Conservation (phyloP, 2,113 vertebrate genomes). For the Cottus gobio region DNA sequence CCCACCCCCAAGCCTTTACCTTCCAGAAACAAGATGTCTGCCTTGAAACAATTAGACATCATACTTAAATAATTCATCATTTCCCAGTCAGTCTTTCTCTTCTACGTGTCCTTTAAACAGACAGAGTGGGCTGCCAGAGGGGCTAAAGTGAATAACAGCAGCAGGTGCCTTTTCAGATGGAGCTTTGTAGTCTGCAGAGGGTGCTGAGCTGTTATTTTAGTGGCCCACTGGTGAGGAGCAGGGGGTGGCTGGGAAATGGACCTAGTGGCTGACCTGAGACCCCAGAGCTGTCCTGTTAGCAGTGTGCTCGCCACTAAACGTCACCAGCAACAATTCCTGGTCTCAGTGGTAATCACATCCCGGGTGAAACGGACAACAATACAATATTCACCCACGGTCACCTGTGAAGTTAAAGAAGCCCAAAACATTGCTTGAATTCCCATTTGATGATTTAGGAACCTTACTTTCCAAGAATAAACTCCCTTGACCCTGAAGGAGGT, state of each 20-base stretch:
- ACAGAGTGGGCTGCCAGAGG: slow-evolving; percentile 81
- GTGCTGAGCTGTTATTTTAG: slow-evolving; percentile 86
- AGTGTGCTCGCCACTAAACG: slow-evolving; percentile 27
- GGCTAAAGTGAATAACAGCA: slow-evolving; percentile 83
- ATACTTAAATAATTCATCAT: slow-evolving; percentile 86
- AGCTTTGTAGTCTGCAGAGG: slow-evolving; percentile 82
- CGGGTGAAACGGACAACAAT: background rate
- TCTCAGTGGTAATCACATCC: slow-evolving; percentile 1
- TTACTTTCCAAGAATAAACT: slow-evolving; percentile 49
- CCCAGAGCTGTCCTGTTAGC: slow-evolving; percentile 82
- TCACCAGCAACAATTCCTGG: slow-evolving; percentile 17
- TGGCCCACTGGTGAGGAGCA: slow-evolving; percentile 76
- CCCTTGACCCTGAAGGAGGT: slow-evolving; percentile 76
- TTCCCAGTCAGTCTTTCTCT: slow-evolving; percentile 79
- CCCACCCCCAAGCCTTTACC: slow-evolving; percentile 50
- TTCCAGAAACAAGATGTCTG: slow-evolving; percentile 77
- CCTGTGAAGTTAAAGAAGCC: slow-evolving; percentile 21
- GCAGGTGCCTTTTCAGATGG: slow-evolving; percentile 85
- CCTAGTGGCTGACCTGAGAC: slow-evolving; percentile 82
- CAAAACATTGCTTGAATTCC: slow-evolving; percentile 20
- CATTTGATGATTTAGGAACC: slow-evolving; percentile 33
- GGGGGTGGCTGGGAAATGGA: slow-evolving; percentile 84
- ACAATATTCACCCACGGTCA: background rate
- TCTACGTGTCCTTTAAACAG: slow-evolving; percentile 82
- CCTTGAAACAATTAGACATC: slow-evolving; percentile 83